These are phyloP conservation scores for Aphrocallistes beatrix DNA, from an alignment of 37 sponge, comb jelly and placozoan genomes.

Conservation along the genomic window DNA sequence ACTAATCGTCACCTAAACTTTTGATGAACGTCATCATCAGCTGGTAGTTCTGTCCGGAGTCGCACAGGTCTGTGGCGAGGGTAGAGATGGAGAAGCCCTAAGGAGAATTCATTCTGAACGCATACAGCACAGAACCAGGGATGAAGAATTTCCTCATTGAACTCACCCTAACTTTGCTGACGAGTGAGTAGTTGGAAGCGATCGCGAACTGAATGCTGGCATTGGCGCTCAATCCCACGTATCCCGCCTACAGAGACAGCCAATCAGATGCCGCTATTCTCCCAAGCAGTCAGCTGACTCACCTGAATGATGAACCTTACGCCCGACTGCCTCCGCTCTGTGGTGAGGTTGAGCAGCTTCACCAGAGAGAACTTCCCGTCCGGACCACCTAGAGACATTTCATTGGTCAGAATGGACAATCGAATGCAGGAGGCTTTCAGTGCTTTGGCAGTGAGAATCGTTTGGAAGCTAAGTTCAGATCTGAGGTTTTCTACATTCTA, in stretches of 20 bases:
- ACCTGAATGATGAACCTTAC: neutral
- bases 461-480: no score
- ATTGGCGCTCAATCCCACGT: neutral
- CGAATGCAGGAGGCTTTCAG: no score
- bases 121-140: no score
- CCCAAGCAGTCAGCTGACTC: neutral
- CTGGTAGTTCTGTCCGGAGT: neutral
- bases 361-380: neutral
- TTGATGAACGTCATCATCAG: neutral
- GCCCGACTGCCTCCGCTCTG: neutral
- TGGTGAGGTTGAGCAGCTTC: neutral
- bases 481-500: no score
- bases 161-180: neutral
- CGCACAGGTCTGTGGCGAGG: neutral
- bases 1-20: neutral
- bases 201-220: neutral
- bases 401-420: no score
- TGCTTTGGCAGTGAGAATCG: no score
- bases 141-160: no score
- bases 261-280: neutral
- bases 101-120: no score
- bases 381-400: neutral
- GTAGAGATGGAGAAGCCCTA: slow-evolving; percentile 1
- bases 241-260: neutral
- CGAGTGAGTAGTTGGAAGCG: neutral